Evolutionary conservation across 2,113 vertebrate species (phyloP), one percentile per base, ranked within the genome.

Genomic region (Apodemus speciosus): DNA sequence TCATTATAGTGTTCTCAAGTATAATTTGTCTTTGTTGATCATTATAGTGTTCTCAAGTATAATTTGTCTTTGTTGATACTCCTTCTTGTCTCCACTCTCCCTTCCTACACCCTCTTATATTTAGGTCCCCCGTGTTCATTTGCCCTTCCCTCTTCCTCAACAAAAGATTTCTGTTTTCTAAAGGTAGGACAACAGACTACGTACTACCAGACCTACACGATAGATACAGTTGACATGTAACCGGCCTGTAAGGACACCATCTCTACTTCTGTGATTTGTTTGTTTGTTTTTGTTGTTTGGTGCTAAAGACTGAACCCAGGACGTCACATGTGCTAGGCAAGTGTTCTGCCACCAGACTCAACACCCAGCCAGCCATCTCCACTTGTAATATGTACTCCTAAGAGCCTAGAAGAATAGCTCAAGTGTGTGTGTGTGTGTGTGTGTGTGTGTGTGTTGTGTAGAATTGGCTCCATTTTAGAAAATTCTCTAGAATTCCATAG

Each of bases 211-310:
- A 58, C 25, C n/a, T 86, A 30, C 35, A 32, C 8, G 3, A 53
- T 56, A 77, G 13, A 16, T 23, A 4, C 38, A 56, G 80, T 32
- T 18, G 1, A 35, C 4, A 85, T 38, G 18, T 64, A 60, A 11
- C 6, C 4, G 83, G 14, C 15, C 35, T 32, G 10, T 68, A n/a
- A 11, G 35, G 75, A 43, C 11, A 53, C 6, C 30, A 62, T 88
- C 11, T 81, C 13, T 30, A 77, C 58, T 91, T 94, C 49, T 89
- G 51, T 79, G 93, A 94, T 76, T 84, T 56, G 38, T 16, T 56
- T 38, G 11, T n/a, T 58, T 80, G 51, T 9, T n/a, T 79, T 51
- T n/a, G 30, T 2, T 53, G 21, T 79, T 53, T 56, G 40, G 43
- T 49, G 62, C 43, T 68, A 6, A 35, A 68, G 18, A 49, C 6